Conservation (phyloP, 2,113 vertebrate genomes). For the Lucifuga dentata region DNA sequence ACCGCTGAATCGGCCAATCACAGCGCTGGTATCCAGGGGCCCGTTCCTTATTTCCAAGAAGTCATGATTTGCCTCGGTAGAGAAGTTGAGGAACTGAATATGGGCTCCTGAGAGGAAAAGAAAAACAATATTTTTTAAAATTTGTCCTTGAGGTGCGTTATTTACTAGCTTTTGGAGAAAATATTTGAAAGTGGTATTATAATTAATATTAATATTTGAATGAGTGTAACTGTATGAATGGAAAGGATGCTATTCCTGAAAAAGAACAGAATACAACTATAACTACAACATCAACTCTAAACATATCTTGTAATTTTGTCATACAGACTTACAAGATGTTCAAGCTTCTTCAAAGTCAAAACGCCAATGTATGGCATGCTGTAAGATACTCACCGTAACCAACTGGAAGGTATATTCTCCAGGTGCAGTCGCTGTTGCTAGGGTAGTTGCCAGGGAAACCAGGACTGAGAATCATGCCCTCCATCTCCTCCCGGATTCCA, state of each 20-base stretch:
- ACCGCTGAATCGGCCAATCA: conserved; percentile 95
- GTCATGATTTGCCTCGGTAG: conserved; percentile 97
- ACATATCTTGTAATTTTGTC: conserved; percentile 1
- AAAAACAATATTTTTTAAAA: too few relatives aligned
- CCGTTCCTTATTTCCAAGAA: conserved; percentile 96
- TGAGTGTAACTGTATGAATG: background rate
- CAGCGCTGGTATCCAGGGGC: conserved; percentile 91
- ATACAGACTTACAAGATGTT: background rate
- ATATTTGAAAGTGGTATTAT: too few relatives aligned
- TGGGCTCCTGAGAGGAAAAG: conserved; percentile 87
- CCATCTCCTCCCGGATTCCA: conserved; percentile 92
- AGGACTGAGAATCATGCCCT: conserved; percentile 96
- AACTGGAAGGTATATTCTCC: conserved; percentile 94
- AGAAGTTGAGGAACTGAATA: conserved; percentile 97
- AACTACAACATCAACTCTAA: background rate
- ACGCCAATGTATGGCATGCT: background rate
- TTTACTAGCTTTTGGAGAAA: too few relatives aligned
- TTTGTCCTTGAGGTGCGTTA: too few relatives aligned
- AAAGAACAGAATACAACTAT: too few relatives aligned
- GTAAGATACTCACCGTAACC: conserved; percentile 89
- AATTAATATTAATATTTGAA: too few relatives aligned
- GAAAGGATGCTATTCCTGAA: too few relatives aligned
- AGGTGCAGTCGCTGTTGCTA: conserved; percentile 97
- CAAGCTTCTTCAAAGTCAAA: conserved; percentile 14
- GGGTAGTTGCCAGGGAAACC: conserved; percentile 99